Conservation (phyloP, 2,797 vertebrate species). For the Eulemur mongoz region DNA sequence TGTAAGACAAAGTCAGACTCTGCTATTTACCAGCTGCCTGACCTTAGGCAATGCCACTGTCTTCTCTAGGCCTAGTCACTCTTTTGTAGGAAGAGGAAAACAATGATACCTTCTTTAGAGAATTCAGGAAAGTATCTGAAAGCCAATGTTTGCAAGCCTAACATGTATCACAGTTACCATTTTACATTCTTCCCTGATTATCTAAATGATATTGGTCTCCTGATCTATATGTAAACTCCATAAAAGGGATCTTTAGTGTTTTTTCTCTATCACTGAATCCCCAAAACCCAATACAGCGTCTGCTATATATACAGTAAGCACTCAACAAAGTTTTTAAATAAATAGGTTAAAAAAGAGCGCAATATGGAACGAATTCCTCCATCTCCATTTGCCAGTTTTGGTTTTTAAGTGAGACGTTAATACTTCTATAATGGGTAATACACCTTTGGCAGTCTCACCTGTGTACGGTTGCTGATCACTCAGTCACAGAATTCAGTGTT, state of each 20-base stretch:
- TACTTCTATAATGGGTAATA: background rate
- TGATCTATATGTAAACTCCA: background rate
- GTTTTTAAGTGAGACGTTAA: slow-evolving; percentile 22
- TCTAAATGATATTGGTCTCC: background rate
- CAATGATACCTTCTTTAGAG: background rate
- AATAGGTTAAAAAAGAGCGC: background rate
- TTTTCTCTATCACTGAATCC: background rate
- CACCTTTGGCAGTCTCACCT: background rate
- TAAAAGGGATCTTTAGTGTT: background rate
- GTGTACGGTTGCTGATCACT: background rate
- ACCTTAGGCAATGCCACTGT: background rate
- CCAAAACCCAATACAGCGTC: background rate
- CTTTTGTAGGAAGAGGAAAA: background rate
- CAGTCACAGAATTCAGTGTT: background rate
- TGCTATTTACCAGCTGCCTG: background rate
- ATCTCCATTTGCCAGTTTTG: background rate
- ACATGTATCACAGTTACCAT: background rate
- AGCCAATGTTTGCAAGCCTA: background rate
- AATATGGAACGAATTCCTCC: background rate
- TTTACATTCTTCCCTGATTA: background rate
- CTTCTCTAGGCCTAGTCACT: background rate
- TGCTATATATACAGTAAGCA: background rate
- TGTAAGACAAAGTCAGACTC: background rate
- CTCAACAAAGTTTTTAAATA: background rate
- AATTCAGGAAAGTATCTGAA: background rate